Base-by-base conservation (phyloP, 2,797 vertebrate species). In the Pantherophis vulpinus region DNA sequence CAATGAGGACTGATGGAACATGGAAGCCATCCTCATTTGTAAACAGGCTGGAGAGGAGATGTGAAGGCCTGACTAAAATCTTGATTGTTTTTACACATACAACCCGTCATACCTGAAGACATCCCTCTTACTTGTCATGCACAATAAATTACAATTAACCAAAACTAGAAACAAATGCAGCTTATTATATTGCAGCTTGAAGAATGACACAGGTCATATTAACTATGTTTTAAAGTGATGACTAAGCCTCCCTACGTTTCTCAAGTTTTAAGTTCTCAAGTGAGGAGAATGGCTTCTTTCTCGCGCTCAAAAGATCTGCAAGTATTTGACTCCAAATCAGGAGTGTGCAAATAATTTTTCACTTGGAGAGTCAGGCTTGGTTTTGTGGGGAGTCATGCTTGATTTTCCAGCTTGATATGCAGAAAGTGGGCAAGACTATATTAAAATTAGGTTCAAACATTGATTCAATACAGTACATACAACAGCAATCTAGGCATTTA, bases 331-430 rank as follows among this genome's bases (percentile, higher is more conserved):
- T 56, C 29, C 16, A 87, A 16, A 56, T 56, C 86, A 58, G 0
- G 0, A 12, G 1, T 6, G 20, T 61, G 47, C 0, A 0, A 47
- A 32, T 11, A 59, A 14, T 91, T 54, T 90, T 66, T 47, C 2
- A 32, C 0, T 37, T 2, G 32, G 1, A 29, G 88, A 5, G 37
- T 83, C 37, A 83, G 2, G 20, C 20, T 83, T 47, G 20, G 37
- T 83, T 47, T 47, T 83, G 74, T 83, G 74, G 1, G 27, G 87
- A 5, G 74, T 47, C 37, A 83, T 5, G 23, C 20, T 47, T 83
- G 37, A 47, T 83, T 42, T 42, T 42, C n/a, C 66, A 70, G 37
- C 20, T 42, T 47, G 37, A 20, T 47, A 23, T 83, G 37, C 74
- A 79, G 20, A 79, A 79, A 79, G 74, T 42, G 37, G 70, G 18